phyloP scores from a whole-genome alignment of 2,888 invertebrate species.

The Ashinkailepas kermadecensis region DNA sequence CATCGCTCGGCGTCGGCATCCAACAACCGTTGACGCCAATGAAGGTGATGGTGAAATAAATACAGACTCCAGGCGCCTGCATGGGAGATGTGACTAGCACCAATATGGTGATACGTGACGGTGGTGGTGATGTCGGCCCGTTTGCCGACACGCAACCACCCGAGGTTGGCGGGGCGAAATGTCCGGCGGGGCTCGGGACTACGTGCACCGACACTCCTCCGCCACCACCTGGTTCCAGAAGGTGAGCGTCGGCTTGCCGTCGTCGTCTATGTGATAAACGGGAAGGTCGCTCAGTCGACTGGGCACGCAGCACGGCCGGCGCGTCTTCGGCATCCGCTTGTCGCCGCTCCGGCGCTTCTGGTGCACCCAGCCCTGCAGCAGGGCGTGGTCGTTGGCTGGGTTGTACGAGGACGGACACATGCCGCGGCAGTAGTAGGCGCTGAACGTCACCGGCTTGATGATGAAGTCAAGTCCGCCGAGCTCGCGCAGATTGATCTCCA shows the following conservation, averaged over 20 bases:
- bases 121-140: too few relatives aligned
- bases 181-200: conserved; percentile 32
- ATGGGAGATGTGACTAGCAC: background rate
- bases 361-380: conserved; percentile 60
- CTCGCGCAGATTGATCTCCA: conserved; percentile 58
- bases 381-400: conserved; percentile 61
- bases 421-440: conserved; percentile 63
- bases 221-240: conserved; percentile 64
- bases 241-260: conserved; percentile 56
- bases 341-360: conserved; percentile 42
- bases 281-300: conserved; percentile 57
- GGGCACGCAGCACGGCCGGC: conserved; percentile 61
- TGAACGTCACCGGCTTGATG: conserved; percentile 58
- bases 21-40: too few relatives aligned
- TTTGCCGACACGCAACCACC: too few relatives aligned
- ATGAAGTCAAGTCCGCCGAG: conserved; percentile 58
- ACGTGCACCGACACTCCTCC: conserved; percentile 63
- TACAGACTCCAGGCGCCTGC: too few relatives aligned
- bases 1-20: too few relatives aligned
- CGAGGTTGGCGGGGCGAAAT: too few relatives aligned
- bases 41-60: too few relatives aligned
- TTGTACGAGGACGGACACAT: conserved; percentile 60
- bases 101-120: background rate
- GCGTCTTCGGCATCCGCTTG: conserved; percentile 36
- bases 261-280: conserved; percentile 57